Conservation (phyloP, 2,113 vertebrate genomes). For the Carassius auratus region DNA sequence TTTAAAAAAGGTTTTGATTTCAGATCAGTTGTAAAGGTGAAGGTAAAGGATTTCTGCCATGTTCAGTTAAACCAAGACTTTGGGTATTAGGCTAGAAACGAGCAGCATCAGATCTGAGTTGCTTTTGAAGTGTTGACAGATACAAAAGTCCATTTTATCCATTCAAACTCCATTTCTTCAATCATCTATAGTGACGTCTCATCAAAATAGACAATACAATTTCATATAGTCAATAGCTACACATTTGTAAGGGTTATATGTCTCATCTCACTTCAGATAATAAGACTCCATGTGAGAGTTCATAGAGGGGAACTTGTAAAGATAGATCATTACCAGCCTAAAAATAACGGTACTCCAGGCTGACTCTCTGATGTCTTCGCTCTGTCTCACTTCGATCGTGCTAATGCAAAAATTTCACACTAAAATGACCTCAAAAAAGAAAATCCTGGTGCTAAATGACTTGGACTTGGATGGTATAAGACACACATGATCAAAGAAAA, state of each 20-base stretch:
- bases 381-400: slow-evolving; percentile 16
- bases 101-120: background rate
- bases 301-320: slow-evolving; percentile 18
- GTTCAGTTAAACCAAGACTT: background rate
- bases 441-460: background rate
- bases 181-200: slow-evolving; percentile 4
- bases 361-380: slow-evolving; percentile 24
- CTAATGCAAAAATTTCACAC: background rate
- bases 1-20: too few species aligned
- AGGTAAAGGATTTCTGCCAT: slow-evolving; percentile 28
- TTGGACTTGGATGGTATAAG: background rate
- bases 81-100: background rate
- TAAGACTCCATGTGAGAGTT: slow-evolving; percentile 22
- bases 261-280: slow-evolving; percentile 34
- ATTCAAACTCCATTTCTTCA: slow-evolving; percentile 16
- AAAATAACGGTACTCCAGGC: slow-evolving; percentile 23
- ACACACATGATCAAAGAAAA: background rate
- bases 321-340: slow-evolving; percentile 41
- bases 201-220: slow-evolving; percentile 29
- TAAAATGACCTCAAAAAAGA: background rate
- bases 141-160: slow-evolving; percentile 24
- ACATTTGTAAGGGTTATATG: slow-evolving; percentile 9
- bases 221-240: slow-evolving; percentile 36
- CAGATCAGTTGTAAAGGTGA: background rate
- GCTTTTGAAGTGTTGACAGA: slow-evolving; percentile 17